These are phyloP conservation scores for Desmophyllum pertusum DNA, from an alignment of 92 coral and sea anemone species.

Conservation along the genomic window DNA sequence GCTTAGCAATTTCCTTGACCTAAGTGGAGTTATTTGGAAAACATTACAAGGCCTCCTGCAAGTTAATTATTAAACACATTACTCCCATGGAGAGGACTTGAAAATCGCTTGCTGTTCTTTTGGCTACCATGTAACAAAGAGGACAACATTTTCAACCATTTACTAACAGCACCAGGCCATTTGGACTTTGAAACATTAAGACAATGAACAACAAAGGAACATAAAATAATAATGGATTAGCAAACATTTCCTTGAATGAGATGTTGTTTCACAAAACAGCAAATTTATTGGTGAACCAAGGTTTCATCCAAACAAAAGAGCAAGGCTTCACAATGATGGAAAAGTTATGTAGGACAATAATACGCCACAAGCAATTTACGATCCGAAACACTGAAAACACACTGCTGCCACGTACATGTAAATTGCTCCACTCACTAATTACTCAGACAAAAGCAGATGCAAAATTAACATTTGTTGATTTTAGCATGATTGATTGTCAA, in stretches of 20 bases:
- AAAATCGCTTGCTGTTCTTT: not conserved
- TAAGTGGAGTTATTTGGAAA: not conserved
- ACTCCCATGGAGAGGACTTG: not conserved
- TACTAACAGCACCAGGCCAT: conserved; percentile 1
- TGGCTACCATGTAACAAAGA: not conserved
- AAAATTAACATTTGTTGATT: conserved; percentile 24
- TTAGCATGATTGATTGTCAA: conserved; percentile 14
- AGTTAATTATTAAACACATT: conserved; percentile 14
- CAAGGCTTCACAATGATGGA: no score
- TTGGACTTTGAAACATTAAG: conserved; percentile 25
- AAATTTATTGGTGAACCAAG: not conserved
- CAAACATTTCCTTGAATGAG: not conserved
- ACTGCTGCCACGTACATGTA: not conserved
- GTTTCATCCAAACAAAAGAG: not conserved
- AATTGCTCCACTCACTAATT: conserved; percentile 15
- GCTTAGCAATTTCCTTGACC: conserved; percentile 2
- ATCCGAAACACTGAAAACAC: not conserved
- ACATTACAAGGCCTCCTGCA: not conserved
- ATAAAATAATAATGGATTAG: not conserved
- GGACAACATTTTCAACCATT: not conserved
- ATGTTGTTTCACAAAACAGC: not conserved
- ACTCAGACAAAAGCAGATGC: conserved; percentile 17
- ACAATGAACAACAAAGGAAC: conserved; percentile 14
- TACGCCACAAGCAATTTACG: not conserved
- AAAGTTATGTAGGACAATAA: not conserved